Evolutionary conservation across 2,888 invertebrate species (phyloP).

Genomic region (Bhutanitis thaidina): DNA sequence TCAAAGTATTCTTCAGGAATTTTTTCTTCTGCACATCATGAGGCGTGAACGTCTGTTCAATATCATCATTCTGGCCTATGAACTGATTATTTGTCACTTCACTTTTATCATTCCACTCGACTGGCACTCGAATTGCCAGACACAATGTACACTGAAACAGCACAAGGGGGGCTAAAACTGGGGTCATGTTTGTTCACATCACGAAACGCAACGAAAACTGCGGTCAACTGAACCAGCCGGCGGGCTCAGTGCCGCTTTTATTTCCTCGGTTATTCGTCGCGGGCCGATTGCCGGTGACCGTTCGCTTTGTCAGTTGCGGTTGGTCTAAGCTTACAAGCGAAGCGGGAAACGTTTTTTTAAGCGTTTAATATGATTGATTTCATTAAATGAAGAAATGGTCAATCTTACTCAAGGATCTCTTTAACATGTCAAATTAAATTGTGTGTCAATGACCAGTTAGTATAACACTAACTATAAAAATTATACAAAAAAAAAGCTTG

Average conservation of each 20-base stretch:
- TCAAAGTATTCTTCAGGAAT: constrained; percentile 59
- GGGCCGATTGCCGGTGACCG: constrained; percentile 62
- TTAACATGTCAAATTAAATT: too few relatives aligned
- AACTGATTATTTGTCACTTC: constrained; percentile 47
- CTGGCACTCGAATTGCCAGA: constrained; percentile 58
- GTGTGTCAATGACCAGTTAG: too few relatives aligned
- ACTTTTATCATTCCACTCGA: constrained; percentile 56
- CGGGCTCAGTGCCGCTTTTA: constrained; percentile 63
- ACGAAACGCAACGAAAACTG: constrained; percentile 54
- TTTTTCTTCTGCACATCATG: constrained; percentile 24
- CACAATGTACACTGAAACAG: constrained; percentile 58
- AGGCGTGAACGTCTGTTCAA: constrained; percentile 27
- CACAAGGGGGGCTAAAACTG: constrained; percentile 45
- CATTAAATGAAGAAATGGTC: too few relatives aligned
- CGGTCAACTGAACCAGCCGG: constrained; percentile 66
- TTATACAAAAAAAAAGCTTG: too few relatives aligned
- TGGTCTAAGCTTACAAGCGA: constrained; percentile 33
- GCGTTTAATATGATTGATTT: too few relatives aligned
- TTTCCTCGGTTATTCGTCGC: constrained; percentile 72
- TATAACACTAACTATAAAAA: too few relatives aligned
- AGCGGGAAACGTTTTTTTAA: constrained; percentile 24
- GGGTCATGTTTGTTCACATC: constrained; percentile 61
- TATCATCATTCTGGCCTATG: constrained; percentile 26
- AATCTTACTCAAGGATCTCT: too few relatives aligned
- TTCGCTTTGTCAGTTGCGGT: constrained; percentile 50